These are phyloP conservation scores for Petroica traversi DNA, from an alignment of 2,113 vertebrate genomes.

Conservation along the genomic window DNA sequence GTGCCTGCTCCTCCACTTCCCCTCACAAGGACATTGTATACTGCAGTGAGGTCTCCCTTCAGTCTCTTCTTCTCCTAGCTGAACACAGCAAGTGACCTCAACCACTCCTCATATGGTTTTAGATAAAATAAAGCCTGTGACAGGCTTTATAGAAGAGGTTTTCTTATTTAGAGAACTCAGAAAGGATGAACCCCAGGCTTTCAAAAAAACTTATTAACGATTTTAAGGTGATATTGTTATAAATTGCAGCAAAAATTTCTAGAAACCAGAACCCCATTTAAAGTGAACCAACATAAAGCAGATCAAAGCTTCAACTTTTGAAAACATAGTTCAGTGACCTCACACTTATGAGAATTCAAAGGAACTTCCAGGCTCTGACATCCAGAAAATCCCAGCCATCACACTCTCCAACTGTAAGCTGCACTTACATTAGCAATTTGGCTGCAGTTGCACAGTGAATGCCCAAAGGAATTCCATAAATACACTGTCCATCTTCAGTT, in stretches of 20 bases:
- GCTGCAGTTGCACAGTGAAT: conserved; percentile 20
- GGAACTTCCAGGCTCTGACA: background rate
- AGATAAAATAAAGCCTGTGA: background rate
- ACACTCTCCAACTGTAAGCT: conserved; percentile 10
- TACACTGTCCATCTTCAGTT: conserved; percentile 25
- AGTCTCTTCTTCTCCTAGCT: background rate
- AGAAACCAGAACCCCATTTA: background rate
- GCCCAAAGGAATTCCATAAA: conserved; percentile 54
- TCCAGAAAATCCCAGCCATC: conserved; percentile 15
- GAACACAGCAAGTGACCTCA: background rate
- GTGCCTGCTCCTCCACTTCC: background rate
- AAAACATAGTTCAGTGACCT: background rate
- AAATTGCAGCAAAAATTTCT: background rate
- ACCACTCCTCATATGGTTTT: background rate
- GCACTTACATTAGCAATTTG: conserved; percentile 59
- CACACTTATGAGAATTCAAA: background rate
- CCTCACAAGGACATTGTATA: background rate
- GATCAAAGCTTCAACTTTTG: background rate
- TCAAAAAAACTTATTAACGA: background rate
- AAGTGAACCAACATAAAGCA: background rate
- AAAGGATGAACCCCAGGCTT: background rate
- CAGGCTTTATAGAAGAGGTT: background rate
- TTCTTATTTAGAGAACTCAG: background rate
- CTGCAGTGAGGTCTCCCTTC: background rate
- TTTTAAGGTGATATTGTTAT: background rate